Evolutionary conservation across 2,113 vertebrate species (phyloP).

Genomic region (Alethe diademata): DNA sequence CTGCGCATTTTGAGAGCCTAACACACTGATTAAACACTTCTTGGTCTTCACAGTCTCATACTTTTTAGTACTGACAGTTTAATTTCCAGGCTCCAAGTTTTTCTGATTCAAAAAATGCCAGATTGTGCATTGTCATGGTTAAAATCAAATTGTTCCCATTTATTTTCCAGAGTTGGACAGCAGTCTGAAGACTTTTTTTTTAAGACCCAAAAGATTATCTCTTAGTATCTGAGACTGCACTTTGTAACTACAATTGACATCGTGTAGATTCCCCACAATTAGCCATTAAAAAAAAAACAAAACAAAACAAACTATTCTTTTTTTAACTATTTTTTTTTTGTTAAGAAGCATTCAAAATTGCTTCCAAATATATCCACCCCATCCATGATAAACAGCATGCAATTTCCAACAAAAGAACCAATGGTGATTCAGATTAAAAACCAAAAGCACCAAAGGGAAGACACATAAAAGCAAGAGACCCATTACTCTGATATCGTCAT

Average conservation of each 20-base stretch:
- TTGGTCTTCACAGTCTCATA: slow-evolving; percentile 66
- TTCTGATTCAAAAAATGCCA: slow-evolving; percentile 73
- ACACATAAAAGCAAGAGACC: background rate
- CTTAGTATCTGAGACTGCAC: background rate
- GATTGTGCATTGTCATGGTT: slow-evolving; percentile 71
- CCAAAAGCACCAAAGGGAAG: background rate
- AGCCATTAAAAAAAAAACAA: background rate
- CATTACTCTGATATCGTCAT: background rate
- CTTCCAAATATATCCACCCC: background rate
- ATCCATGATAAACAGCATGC: background rate
- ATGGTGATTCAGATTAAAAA: background rate
- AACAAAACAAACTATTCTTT: background rate
- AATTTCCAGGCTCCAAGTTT: slow-evolving; percentile 74
- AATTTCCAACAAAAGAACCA: background rate
- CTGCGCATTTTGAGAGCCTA: slow-evolving; percentile 47
- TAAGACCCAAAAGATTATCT: slow-evolving; percentile 56
- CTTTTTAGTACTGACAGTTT: slow-evolving; percentile 77
- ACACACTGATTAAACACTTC: slow-evolving; percentile 72
- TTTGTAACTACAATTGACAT: background rate
- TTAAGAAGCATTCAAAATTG: background rate
- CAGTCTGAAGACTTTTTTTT: slow-evolving; percentile 39
- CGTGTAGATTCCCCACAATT: slow-evolving; percentile 4
- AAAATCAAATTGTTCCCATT: slow-evolving; percentile 73
- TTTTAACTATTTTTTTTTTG: background rate
- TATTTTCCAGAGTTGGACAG: slow-evolving; percentile 63